Evolutionary conservation across 2,888 invertebrate species (phyloP).

Genomic region (Catocala fraxini): DNA sequence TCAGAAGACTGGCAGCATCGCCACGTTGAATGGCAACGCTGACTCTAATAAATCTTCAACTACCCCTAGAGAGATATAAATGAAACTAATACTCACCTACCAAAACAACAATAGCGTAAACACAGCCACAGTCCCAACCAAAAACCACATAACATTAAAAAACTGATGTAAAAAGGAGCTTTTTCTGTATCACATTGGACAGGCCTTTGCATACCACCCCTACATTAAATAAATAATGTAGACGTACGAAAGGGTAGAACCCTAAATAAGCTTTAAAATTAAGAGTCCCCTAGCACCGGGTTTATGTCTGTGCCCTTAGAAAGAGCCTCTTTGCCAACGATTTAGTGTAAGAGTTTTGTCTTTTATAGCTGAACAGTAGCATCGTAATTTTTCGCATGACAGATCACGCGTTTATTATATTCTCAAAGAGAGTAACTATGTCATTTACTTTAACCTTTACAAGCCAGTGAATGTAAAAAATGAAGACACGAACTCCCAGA

Average conservation of each 20-base stretch:
- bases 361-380: conserved; percentile 53
- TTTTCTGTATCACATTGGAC: conserved; percentile 16
- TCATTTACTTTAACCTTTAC: conserved; percentile 26
- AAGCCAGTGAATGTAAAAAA: conserved; percentile 10
- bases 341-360: conserved; percentile 52
- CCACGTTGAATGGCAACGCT: too few species aligned
- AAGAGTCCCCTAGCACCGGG: conserved; percentile 34
- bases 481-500: conserved; percentile 4
- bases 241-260: conserved; percentile 34
- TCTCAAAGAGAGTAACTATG: conserved; percentile 21
- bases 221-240: conserved; percentile 54
- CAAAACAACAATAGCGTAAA: not conserved
- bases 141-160: conserved; percentile 17
- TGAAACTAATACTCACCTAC: not conserved
- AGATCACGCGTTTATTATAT: conserved; percentile 45
- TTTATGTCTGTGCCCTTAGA: conserved; percentile 42
- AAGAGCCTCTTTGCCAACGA: conserved; percentile 36
- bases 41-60: too few species aligned
- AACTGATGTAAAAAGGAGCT: conserved; percentile 15
- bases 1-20: too few species aligned
- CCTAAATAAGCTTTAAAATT: conserved; percentile 54
- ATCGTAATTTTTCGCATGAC: conserved; percentile 60
- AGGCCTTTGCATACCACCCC: conserved; percentile 21
- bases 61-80: too few species aligned
- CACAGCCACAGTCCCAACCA: not conserved